Percentiles rank a stretch among this genome's conserved stretches.
Evolutionary conservation across 1,140 invertebrate genomes (phyloP).

Genomic region (Saccostrea glomerata): DNA sequence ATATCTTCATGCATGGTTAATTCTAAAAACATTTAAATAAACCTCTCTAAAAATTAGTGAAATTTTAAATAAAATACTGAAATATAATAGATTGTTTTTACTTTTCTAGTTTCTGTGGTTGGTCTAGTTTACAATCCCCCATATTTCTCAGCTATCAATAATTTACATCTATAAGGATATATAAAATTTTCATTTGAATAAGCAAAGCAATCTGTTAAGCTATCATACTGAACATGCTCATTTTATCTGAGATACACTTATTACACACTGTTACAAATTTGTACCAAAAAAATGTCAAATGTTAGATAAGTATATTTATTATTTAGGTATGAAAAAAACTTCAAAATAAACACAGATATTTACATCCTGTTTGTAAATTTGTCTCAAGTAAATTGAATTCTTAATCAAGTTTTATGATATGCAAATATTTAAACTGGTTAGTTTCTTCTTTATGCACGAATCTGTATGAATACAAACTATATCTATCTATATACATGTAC

Average conservation of each 20-base stretch:
- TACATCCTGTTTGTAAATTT: neutral
- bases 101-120: no score
- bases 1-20: no score
- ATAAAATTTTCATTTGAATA: neutral
- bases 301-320: neutral
- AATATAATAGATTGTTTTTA: no score
- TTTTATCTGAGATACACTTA: neutral
- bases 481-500: neutral
- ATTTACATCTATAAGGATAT: neutral
- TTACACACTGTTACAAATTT: constrained; percentile 4
- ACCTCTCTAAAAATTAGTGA: no score
- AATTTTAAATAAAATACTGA: no score
- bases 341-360: neutral
- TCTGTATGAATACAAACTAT: no score
- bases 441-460: neutral
- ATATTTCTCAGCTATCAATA: neutral
- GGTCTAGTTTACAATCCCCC: no score
- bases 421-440: neutral
- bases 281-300: neutral
- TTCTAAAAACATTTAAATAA: no score
- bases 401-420: neutral
- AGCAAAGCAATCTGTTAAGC: neutral
- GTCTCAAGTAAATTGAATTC: neutral
- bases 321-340: neutral
- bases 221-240: neutral